A percentile compares a stretch with the other conserved stretches of the same genome.
phyloP scores from a whole-genome alignment of 2,888 invertebrate species.

The Drosophila maculinotata region DNA sequence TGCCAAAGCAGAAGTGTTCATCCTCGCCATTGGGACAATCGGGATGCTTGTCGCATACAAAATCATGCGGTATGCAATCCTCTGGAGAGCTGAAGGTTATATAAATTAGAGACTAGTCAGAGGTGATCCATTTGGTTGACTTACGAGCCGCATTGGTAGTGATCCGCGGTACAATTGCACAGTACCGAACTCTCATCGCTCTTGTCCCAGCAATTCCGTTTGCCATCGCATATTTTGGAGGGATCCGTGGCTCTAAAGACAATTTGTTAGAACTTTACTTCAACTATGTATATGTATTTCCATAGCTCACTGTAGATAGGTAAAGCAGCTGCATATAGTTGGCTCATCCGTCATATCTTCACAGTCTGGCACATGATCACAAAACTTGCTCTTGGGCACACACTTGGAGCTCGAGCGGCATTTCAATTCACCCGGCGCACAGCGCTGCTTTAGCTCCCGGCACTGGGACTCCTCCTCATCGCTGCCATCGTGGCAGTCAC shows the following conservation, averaged over 20 bases:
- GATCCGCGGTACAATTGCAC: conserved; percentile 87
- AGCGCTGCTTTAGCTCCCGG: conserved; percentile 83
- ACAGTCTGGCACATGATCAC: conserved; percentile 89
- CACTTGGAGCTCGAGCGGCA: conserved; percentile 90
- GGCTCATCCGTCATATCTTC: conserved; percentile 91
- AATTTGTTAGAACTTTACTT: neutral
- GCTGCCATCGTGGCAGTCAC: conserved; percentile 89
- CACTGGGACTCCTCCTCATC: conserved; percentile 87
- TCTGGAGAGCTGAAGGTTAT: conserved; percentile 78
- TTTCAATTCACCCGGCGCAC: conserved; percentile 87
- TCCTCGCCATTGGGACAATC: conserved; percentile 92
- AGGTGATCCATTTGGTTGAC: conserved; percentile 15
- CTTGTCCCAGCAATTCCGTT: conserved; percentile 91
- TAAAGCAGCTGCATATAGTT: conserved; percentile 87
- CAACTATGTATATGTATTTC: neutral
- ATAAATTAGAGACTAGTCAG: neutral
- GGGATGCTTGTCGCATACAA: conserved; percentile 90
- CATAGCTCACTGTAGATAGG: conserved; percentile 87
- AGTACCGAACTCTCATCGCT: conserved; percentile 90
- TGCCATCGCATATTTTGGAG: conserved; percentile 90
- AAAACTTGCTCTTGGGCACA: conserved; percentile 89
- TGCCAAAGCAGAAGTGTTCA: conserved; percentile 88
- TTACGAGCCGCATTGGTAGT: conserved; percentile 87
- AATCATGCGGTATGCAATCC: conserved; percentile 89
- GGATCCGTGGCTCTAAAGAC: conserved; percentile 87